Evolutionary conservation across 2,888 invertebrate species (phyloP).

Genomic region (Stenurella melanura): DNA sequence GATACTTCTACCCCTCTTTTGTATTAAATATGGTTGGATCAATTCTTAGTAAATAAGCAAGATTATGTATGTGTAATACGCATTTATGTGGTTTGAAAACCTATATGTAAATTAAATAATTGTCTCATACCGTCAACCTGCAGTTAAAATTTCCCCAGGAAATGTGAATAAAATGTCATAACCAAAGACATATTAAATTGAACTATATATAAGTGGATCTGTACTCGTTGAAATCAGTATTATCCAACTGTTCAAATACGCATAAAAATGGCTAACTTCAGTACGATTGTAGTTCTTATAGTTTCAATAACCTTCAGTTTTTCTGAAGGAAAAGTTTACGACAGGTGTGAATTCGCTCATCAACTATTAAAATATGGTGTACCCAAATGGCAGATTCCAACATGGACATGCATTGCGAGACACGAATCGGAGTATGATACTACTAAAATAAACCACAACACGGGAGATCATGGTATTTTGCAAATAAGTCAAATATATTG

Average conservation of each 20-base stretch:
- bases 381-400: slow-evolving; percentile 47
- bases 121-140: neutral
- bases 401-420: slow-evolving; percentile 46
- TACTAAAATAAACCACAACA: slow-evolving; percentile 37
- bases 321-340: slow-evolving; percentile 41
- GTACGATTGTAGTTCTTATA: neutral
- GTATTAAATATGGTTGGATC: no score
- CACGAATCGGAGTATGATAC: slow-evolving; percentile 47
- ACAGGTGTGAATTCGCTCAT: slow-evolving; percentile 42
- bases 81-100: neutral
- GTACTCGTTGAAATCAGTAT: neutral
- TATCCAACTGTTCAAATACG: neutral
- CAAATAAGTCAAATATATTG: slow-evolving; percentile 45
- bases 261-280: neutral
- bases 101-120: neutral
- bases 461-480: slow-evolving; percentile 47
- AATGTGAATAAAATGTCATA: neutral
- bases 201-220: neutral
- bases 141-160: neutral
- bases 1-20: no score
- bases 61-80: neutral
- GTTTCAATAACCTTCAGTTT: neutral
- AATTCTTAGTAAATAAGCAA: neutral
- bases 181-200: neutral
- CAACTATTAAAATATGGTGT: slow-evolving; percentile 42